phyloP scores from a whole-genome alignment of 2,888 invertebrate genomes.

The Tenthredo mesomela region DNA sequence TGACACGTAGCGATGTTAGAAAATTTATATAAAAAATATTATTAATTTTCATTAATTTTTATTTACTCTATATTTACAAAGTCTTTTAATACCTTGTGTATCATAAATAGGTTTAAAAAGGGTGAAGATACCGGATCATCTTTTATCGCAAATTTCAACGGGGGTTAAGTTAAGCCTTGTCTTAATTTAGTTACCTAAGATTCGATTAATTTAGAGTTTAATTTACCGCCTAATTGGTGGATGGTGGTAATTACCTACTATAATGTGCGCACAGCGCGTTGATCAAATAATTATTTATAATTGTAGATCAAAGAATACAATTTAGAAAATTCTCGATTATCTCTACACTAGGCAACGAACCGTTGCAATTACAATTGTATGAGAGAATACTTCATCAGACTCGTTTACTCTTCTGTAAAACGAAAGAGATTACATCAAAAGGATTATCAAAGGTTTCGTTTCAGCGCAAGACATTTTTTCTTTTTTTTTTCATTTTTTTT shows the following conservation, averaged over 20 bases:
- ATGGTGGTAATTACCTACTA: neutral
- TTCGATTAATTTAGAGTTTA: constrained; percentile 26
- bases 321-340: neutral
- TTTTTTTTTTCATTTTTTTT: too few relatives aligned
- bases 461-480: too few relatives aligned
- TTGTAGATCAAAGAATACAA: constrained; percentile 34
- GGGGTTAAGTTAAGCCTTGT: constrained; percentile 4
- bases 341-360: neutral
- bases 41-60: neutral
- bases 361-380: neutral
- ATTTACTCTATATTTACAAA: neutral
- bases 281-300: constrained; percentile 18
- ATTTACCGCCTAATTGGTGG: constrained; percentile 17
- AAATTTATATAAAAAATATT: neutral
- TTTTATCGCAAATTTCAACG: neutral
- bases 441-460: neutral
- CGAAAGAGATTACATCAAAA: neutral
- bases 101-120: too few relatives aligned
- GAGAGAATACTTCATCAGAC: neutral
- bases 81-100: too few relatives aligned
- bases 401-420: neutral
- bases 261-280: neutral
- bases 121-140: neutral
- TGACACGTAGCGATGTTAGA: neutral
- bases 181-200: constrained; percentile 13